A percentile compares a stretch with the other conserved stretches of the same genome.
These are phyloP conservation scores for Phallusia fumigata DNA, from an alignment of 23 tunicate genomes.

Conservation along the genomic window DNA sequence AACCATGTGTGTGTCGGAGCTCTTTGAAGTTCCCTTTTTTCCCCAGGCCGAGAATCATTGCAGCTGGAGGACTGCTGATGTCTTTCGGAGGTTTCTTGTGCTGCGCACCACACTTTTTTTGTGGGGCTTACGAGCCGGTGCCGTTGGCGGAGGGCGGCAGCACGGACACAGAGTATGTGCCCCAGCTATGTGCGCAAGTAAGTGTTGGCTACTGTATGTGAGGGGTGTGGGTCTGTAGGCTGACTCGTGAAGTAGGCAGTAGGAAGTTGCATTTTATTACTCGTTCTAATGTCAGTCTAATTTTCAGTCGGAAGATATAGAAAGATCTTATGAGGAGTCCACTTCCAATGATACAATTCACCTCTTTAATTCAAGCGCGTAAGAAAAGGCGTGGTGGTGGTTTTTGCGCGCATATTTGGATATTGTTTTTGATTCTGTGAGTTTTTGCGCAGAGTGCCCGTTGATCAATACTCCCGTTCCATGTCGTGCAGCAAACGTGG, in stretches of 20 bases:
- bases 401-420: too few species aligned
- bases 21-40: constrained; percentile 12
- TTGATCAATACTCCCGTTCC: background rate
- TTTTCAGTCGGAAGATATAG: background rate
- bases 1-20: constrained; percentile 7
- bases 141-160: background rate
- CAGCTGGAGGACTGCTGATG: constrained; percentile 27
- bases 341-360: too few species aligned
- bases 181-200: constrained; percentile 15
- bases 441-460: too few species aligned
- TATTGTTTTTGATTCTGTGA: too few species aligned
- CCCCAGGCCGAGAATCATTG: constrained; percentile 32
- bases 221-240: background rate
- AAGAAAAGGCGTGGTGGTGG: too few species aligned
- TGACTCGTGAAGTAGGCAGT: background rate
- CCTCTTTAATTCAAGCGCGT: too few species aligned
- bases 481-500: constrained; percentile 18
- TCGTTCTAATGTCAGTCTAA: background rate
- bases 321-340: too few species aligned
- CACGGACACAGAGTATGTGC: background rate
- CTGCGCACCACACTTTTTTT: constrained; percentile 39
- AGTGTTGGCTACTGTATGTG: background rate
- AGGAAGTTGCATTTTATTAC: too few species aligned
- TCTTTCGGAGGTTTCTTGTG: constrained; percentile 25
- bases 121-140: constrained; percentile 32